Base-by-base conservation (phyloP, 2,888 invertebrate species). In the Napeogenes sylphis region DNA sequence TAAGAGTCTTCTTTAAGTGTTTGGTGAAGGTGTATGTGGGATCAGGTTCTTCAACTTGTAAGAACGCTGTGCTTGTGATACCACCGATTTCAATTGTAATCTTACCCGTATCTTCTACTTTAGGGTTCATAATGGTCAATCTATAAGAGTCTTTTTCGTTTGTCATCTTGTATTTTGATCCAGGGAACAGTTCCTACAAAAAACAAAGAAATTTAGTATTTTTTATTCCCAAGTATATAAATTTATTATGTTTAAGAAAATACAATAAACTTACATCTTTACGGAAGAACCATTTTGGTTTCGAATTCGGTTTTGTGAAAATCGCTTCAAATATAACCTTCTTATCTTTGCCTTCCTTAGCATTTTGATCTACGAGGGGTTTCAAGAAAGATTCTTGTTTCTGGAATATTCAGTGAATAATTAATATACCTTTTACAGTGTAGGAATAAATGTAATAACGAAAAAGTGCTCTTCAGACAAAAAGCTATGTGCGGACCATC, bases 21-120 rank as follows among this genome's bases (percentile, higher is more conserved):
- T 98, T 98, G 5, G 95, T 94, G 91, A 99, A 99, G 65, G 94
- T 94, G 82, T 98, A 99, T 13, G 94, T 94, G 45, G 98, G 98
- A 87, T 98, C 98, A 64, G 99, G 96, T 87, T 98, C 99, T 79
- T 99, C 98, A 32, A 99, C 99, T 87, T 96, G 97, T 62, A 99
- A 93, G 91, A 97, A 97, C 55, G 95, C 98, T 30, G 97, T 95
- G 73, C 96, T 96, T 60, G 94, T 93, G 57, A 96, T 93, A 60
- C 98, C 97, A 75, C 96, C 95, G 74, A 99, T 97, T 91, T 99
- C 98, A 75, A 98, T 95, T 0, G 96, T 97, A 81, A 98, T 99
- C 91, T 98, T 98, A 74, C 99, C 99, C 71, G 96, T 96, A 83
- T 99, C 99, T 75, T 99, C 99, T 46, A 97, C 96, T 89, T 97